Conservation (phyloP, 2,113 vertebrate genomes). For the Oryzias javanicus region DNA sequence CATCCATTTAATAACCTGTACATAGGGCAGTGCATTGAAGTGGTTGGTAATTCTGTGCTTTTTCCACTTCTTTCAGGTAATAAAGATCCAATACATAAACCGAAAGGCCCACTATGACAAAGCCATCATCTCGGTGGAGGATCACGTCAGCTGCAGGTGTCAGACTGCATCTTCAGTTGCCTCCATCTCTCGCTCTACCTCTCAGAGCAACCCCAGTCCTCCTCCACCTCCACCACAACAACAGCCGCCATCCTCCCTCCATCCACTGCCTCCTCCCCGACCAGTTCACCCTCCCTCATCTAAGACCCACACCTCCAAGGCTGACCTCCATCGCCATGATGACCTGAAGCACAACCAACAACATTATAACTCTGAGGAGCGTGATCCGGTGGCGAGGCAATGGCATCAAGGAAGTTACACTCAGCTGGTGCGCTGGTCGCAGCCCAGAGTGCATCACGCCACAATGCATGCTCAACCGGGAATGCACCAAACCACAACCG, state of each 20-base stretch:
- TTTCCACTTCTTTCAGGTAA: constrained; percentile 76
- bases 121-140: constrained; percentile 87
- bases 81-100: constrained; percentile 85
- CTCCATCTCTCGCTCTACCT: constrained; percentile 23
- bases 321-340: constrained; percentile 75
- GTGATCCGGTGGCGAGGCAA: constrained; percentile 53
- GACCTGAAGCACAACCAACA: constrained; percentile 78
- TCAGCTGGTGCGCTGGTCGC: constrained; percentile 61
- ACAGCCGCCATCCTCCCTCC: constrained; percentile 26
- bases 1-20: too few species aligned
- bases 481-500: constrained; percentile 2
- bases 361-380: constrained; percentile 51
- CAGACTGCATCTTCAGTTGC: constrained; percentile 59
- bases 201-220: constrained; percentile 45
- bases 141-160: constrained; percentile 89
- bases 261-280: constrained; percentile 20
- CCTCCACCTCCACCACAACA: constrained; percentile 27
- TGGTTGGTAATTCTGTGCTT: background rate
- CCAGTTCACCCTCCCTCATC: constrained; percentile 43
- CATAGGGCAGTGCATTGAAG: background rate
- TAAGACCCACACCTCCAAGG: constrained; percentile 66
- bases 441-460: constrained; percentile 42
- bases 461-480: constrained; percentile 26
- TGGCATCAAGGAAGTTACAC: constrained; percentile 69
- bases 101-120: constrained; percentile 78